Conservation (phyloP, 2,888 invertebrate genomes). For the Melanostoma scalare region DNA sequence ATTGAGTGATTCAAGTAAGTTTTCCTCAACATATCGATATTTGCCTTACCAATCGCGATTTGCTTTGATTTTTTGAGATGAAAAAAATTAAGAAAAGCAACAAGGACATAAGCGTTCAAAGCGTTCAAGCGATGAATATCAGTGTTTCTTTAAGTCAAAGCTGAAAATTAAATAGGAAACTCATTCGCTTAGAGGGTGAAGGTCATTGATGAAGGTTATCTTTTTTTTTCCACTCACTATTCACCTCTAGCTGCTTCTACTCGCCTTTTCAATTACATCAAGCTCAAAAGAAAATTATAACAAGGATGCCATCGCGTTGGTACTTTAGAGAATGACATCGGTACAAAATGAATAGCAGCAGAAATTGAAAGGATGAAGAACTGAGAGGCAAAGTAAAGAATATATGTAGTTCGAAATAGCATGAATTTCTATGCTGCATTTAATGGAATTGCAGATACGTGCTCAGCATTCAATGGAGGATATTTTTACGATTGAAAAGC, state of each 20-base stretch:
- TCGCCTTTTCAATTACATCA: conserved; percentile 33
- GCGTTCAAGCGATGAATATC: too few relatives aligned
- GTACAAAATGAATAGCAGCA: conserved; percentile 28
- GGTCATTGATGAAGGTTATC: conserved; percentile 25
- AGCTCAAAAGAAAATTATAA: conserved; percentile 21
- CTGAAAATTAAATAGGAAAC: not conserved
- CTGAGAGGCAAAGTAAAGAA: not conserved
- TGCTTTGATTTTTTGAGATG: too few relatives aligned
- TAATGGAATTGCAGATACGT: conserved; percentile 56
- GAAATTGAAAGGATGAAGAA: conserved; percentile 32
- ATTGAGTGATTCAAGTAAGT: too few relatives aligned
- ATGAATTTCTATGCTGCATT: conserved; percentile 41
- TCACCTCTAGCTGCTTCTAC: not conserved
- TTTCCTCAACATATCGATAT: too few relatives aligned
- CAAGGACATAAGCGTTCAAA: too few relatives aligned
- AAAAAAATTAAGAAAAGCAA: too few relatives aligned
- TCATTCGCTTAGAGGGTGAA: not conserved
- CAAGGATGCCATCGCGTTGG: conserved; percentile 27
- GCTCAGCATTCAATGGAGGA: conserved; percentile 35
- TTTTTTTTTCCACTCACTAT: conserved; percentile 7
- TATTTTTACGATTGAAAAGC: conserved; percentile 34
- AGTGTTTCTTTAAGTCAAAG: not conserved
- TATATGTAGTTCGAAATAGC: not conserved
- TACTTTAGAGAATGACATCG: conserved; percentile 10
- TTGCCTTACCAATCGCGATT: too few relatives aligned